Evolutionary conservation across 2,113 vertebrate species (phyloP), one percentile per base, ranked within the genome.

Genomic region (Osmerus mordax): DNA sequence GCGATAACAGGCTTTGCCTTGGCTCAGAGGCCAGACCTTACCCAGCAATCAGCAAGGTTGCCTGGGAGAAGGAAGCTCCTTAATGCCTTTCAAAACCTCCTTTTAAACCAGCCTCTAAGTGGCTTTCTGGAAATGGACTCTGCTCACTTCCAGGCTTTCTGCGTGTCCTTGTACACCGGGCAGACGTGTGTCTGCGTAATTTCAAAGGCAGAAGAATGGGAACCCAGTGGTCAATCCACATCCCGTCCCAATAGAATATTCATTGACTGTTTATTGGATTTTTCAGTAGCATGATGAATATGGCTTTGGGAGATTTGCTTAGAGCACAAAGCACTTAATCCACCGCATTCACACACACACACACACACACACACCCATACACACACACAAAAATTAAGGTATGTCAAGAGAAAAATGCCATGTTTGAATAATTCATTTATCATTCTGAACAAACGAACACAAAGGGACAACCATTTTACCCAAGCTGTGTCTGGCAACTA

Each of bases 61-160:
- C 5, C 16, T 0, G 11, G 51, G 5, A 11, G 19, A 36, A 56
- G 11, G 15, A 53, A 25, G n/a, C n/a, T 60, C 19, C 54, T 68
- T 41, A 63, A 75, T 78, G 36, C 72, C 53, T 19, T 69, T 53
- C 67, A 69, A 69, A 63, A 68, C 71, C 18, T 78, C 74, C 29
- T 60, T 60, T 75, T 36, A 19, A 12, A 74, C 80, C 77, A 79
- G 77, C 59, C 79, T 62, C 65, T 69, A 69, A 82, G 74, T 71
- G 36, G 74, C 69, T 83, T 74, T 71, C 19, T 56, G 55, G 54
- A 16, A 11, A 16, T 55, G 13, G 3, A 5, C n/a, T 56, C 55
- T 18, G 15, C 15, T 19, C 13, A 12, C 13, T 55, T 55, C 54
- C 56, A 23, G 56, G n/a, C 58, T 60, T 11, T 23, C 55, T 56